Conservation (phyloP, 2,797 vertebrate species). For the Microtus obscurus region DNA sequence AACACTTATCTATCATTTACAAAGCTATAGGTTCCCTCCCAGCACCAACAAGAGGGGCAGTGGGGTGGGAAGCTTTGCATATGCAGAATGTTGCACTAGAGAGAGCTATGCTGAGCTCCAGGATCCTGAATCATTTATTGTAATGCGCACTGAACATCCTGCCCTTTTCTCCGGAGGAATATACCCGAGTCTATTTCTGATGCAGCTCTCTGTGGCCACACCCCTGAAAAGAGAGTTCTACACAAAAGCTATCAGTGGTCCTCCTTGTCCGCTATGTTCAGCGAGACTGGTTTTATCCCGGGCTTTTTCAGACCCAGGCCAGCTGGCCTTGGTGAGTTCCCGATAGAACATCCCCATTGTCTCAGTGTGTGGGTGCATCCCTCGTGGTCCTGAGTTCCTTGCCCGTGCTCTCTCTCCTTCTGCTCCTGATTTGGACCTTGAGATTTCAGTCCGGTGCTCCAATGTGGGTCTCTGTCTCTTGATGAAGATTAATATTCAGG, state of each 20-base stretch:
- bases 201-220: background rate
- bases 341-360: no score
- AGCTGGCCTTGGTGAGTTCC: no score
- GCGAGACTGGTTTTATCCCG: no score
- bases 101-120: background rate
- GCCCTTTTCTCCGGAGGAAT: constrained; percentile 15
- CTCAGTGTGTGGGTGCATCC: no score
- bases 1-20: background rate
- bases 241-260: background rate
- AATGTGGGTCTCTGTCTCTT: no score
- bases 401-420: no score
- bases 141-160: background rate
- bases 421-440: no score
- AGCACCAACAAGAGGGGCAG: background rate
- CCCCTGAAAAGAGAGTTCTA: background rate
- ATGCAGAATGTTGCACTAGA: background rate
- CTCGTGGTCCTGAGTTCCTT: no score
- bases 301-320: no score
- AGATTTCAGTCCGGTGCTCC: no score
- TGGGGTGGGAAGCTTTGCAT: background rate
- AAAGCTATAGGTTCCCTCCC: background rate
- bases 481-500: no score
- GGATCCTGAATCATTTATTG: constrained; percentile 18
- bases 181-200: background rate
- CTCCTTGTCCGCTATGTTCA: no score